phyloP scores from a whole-genome alignment of 1,140 invertebrate genomes.

The Diuraphis noxia region DNA sequence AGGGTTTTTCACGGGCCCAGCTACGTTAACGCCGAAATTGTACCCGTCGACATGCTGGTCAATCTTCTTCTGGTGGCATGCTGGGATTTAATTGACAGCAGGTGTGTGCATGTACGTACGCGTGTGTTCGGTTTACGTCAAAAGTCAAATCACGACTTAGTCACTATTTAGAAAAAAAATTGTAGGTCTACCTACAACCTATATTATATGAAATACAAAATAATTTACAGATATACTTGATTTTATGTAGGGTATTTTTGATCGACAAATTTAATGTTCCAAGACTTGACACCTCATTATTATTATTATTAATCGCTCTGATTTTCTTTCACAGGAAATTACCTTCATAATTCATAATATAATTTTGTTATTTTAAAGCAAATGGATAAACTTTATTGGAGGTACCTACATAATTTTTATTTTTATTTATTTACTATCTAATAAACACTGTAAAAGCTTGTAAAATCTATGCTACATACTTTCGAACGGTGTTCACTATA shows the following conservation, averaged over 20 bases:
- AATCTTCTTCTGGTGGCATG: constrained; percentile 76
- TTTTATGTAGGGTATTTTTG: too few relatives aligned
- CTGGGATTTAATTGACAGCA: constrained; percentile 64
- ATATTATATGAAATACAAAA: not conserved
- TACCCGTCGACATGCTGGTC: constrained; percentile 78
- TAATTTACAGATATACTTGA: not conserved
- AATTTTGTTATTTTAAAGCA: not conserved
- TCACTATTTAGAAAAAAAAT: not conserved
- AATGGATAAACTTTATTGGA: not conserved
- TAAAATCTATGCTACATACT: not conserved
- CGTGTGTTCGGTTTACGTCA: not conserved
- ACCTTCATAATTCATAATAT: not conserved
- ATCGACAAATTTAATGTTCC: not conserved
- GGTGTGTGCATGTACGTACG: constrained; percentile 42
- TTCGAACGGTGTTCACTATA: not conserved
- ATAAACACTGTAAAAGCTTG: not conserved
- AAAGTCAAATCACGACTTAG: not conserved
- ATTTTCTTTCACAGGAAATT: not conserved
- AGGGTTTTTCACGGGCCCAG: constrained; percentile 66
- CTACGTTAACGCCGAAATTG: constrained; percentile 69
- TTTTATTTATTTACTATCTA: not conserved
- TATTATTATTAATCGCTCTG: not conserved
- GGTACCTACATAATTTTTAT: not conserved
- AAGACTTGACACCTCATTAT: not conserved
- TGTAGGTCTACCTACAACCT: too few relatives aligned